Conservation (phyloP, 2,888 invertebrate species). For the Tridacna gigas region DNA sequence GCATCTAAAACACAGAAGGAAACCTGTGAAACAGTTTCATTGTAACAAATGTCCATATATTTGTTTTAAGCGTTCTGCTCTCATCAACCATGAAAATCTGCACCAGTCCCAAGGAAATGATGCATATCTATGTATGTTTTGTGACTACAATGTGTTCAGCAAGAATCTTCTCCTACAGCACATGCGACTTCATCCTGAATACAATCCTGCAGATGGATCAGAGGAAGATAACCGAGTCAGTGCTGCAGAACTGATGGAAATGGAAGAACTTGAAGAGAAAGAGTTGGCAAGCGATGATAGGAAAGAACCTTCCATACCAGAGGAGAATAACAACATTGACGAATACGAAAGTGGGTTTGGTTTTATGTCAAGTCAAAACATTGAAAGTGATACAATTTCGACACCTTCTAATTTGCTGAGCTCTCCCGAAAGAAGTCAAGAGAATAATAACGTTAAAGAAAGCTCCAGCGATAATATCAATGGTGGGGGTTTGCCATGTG, state of each 20-base stretch:
- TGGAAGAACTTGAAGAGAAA: slow-evolving; percentile 62
- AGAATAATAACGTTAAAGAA: slow-evolving; percentile 41
- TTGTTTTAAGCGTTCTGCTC: slow-evolving; percentile 72
- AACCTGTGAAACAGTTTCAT: slow-evolving; percentile 77
- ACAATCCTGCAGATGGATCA: slow-evolving; percentile 73
- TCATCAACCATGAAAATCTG: slow-evolving; percentile 76
- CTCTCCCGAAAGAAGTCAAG: slow-evolving; percentile 26
- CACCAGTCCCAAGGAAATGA: slow-evolving; percentile 73
- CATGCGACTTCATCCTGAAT: slow-evolving; percentile 76
- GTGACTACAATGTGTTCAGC: slow-evolving; percentile 76
- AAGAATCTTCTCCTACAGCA: slow-evolving; percentile 77
- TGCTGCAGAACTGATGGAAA: slow-evolving; percentile 55
- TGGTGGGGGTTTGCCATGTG: slow-evolving; percentile 70
- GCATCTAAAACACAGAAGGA: slow-evolving; percentile 73
- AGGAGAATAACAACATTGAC: slow-evolving; percentile 63
- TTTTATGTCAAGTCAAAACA: slow-evolving; percentile 5
- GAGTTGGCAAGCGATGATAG: slow-evolving; percentile 53
- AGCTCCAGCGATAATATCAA: slow-evolving; percentile 43
- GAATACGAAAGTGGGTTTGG: slow-evolving; percentile 59
- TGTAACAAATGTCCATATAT: slow-evolving; percentile 79
- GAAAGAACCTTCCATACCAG: slow-evolving; percentile 34
- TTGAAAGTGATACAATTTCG: slow-evolving; percentile 35
- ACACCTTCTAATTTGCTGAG: slow-evolving; percentile 30
- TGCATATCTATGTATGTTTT: slow-evolving; percentile 76
- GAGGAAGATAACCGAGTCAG: slow-evolving; percentile 61